These are phyloP conservation scores for Diarsia dahlii DNA, from an alignment of 2,888 invertebrate species.

Conservation along the genomic window DNA sequence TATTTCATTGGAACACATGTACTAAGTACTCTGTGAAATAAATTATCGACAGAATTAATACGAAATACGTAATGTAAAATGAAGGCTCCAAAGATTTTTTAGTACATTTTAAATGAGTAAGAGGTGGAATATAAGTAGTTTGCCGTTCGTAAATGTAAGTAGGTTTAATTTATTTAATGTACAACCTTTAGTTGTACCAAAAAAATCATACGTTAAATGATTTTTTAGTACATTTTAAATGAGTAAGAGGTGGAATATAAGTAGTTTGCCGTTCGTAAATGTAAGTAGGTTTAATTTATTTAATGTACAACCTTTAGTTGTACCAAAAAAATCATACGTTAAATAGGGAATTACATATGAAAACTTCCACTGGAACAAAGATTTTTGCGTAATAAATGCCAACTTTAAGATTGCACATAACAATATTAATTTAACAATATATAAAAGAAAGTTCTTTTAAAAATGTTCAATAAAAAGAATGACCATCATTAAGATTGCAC, in stretches of 20 bases:
- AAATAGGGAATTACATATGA: not conserved
- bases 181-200: not conserved
- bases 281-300: not conserved
- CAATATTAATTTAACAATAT: too few species aligned
- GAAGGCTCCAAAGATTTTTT: not conserved
- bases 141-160: not conserved
- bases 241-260: not conserved
- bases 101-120: not conserved
- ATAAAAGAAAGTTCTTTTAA: too few species aligned
- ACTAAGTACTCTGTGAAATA: slow-evolving; percentile 19
- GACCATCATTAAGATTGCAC: not conserved
- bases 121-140: not conserved
- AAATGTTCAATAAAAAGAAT: not conserved
- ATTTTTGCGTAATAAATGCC: too few species aligned
- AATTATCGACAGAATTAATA: slow-evolving; percentile 16
- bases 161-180: not conserved
- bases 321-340: not conserved
- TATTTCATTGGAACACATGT: slow-evolving; percentile 25
- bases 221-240: slow-evolving; percentile 1
- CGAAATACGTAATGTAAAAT: slow-evolving; percentile 1
- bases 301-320: not conserved
- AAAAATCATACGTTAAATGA: not conserved
- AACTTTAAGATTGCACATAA: too few species aligned
- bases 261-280: too few species aligned
- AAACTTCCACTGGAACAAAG: too few species aligned